Conservation (phyloP, 1,140 invertebrate genomes). For the Coboldia fuscipes region DNA sequence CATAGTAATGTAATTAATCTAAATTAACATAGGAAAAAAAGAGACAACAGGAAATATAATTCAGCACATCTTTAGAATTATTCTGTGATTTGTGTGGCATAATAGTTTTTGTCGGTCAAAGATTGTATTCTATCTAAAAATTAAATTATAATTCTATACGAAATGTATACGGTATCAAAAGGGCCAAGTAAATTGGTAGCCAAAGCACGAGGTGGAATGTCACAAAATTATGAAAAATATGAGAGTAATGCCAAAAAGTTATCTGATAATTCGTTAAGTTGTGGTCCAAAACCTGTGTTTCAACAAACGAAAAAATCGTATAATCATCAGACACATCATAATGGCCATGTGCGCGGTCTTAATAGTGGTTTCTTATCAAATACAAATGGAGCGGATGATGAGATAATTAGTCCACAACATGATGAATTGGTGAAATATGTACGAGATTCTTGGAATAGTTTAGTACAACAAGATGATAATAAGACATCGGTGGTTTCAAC, state of each 20-base stretch:
- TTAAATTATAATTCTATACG: too few species aligned
- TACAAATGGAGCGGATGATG: slow-evolving; percentile 16
- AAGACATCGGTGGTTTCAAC: slow-evolving; percentile 3
- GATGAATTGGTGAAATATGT: slow-evolving; percentile 26
- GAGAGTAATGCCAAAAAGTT: slow-evolving; percentile 18
- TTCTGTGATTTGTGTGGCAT: too few species aligned
- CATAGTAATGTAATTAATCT: too few species aligned
- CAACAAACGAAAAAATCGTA: slow-evolving; percentile 19
- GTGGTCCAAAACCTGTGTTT: slow-evolving; percentile 21
- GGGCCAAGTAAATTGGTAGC: slow-evolving; percentile 67
- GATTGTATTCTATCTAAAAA: too few species aligned
- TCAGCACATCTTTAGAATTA: too few species aligned
- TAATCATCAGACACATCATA: slow-evolving; percentile 6
- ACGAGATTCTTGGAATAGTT: slow-evolving; percentile 2
- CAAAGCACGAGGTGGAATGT: slow-evolving; percentile 57
- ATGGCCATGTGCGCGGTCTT: too few species aligned
- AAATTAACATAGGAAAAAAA: too few species aligned
- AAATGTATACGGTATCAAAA: slow-evolving; percentile 74
- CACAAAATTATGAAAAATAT: slow-evolving; percentile 24
- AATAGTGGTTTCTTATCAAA: too few species aligned
- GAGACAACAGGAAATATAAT: too few species aligned
- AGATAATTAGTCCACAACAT: slow-evolving; percentile 22
- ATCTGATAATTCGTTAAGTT: not conserved
- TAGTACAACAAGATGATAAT: not conserved
- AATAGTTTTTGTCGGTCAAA: too few species aligned